These are phyloP conservation scores for Aelia acuminata DNA, from an alignment of 2,888 invertebrate species.

Conservation along the genomic window DNA sequence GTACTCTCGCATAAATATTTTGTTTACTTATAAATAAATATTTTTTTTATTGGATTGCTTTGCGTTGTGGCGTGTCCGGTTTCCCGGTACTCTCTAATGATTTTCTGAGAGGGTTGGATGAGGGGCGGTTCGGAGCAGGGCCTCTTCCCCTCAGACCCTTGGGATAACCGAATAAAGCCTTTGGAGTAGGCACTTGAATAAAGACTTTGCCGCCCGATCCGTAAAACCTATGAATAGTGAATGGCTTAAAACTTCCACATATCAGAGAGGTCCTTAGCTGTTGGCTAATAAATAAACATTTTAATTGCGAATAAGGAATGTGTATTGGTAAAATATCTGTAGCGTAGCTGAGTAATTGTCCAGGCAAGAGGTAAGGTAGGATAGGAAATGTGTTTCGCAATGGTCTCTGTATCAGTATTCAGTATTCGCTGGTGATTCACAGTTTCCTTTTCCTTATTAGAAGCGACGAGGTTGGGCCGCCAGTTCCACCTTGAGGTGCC, in stretches of 20 bases:
- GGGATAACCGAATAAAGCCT: slow-evolving; percentile 5
- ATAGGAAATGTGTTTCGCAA: neutral
- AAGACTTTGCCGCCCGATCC: neutral
- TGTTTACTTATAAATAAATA: no score
- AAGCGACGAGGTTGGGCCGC: neutral
- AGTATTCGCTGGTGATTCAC: slow-evolving; percentile 45
- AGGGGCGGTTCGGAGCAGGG: neutral
- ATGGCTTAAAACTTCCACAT: neutral
- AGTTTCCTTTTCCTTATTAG: slow-evolving; percentile 48
- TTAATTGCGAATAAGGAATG: no score
- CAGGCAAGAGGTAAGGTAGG: neutral
- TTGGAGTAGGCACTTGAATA: neutral
- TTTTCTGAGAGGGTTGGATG: neutral
- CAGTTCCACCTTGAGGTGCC: slow-evolving; percentile 43
- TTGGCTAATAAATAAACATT: neutral
- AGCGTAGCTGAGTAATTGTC: neutral
- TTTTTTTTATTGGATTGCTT: no score
- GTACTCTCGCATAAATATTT: no score
- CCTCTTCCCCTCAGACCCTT: neutral
- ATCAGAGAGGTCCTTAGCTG: neutral
- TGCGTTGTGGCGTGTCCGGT: neutral
- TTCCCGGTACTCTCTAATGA: neutral
- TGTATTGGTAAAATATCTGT: no score
- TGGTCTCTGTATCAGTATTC: slow-evolving; percentile 40
- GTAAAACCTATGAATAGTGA: neutral